Evolutionary conservation across 1,140 invertebrate species (phyloP).

Genomic region (Rhagoletis zephyria): DNA sequence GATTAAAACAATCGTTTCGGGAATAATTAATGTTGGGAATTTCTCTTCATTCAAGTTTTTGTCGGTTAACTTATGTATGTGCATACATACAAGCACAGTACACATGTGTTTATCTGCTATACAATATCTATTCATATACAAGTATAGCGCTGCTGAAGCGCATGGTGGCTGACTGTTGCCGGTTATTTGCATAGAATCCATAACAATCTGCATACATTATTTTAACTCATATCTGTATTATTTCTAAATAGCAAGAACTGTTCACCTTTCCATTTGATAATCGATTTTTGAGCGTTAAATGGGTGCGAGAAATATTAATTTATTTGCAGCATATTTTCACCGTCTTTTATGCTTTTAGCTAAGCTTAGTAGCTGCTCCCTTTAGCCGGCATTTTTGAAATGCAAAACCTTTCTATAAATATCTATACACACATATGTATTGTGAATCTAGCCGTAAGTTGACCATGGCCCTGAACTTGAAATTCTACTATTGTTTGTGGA

Average conservation of each 20-base stretch:
- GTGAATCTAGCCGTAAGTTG: not conserved
- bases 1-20: not conserved
- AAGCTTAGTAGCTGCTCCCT: not conserved
- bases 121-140: too few relatives aligned
- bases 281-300: not conserved
- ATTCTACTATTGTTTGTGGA: not conserved
- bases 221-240: not conserved
- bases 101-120: too few relatives aligned
- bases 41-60: constrained; percentile 20
- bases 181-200: constrained; percentile 33
- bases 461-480: not conserved
- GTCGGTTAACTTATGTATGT: not conserved
- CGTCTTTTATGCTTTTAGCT: not conserved
- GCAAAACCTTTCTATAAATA: not conserved
- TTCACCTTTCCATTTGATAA: not conserved
- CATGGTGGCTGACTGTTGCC: not conserved
- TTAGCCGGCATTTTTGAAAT: constrained; percentile 1
- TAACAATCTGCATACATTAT: constrained; percentile 2
- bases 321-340: not conserved
- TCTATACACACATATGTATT: too few relatives aligned
- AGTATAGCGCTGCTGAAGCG: too few relatives aligned
- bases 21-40: constrained; percentile 37
- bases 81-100: too few relatives aligned
- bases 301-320: not conserved
- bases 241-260: not conserved